Evolutionary conservation across 2,113 vertebrate genomes (phyloP), one percentile per base, ranked within the genome.

Genomic region (Burhinus bistriatus): DNA sequence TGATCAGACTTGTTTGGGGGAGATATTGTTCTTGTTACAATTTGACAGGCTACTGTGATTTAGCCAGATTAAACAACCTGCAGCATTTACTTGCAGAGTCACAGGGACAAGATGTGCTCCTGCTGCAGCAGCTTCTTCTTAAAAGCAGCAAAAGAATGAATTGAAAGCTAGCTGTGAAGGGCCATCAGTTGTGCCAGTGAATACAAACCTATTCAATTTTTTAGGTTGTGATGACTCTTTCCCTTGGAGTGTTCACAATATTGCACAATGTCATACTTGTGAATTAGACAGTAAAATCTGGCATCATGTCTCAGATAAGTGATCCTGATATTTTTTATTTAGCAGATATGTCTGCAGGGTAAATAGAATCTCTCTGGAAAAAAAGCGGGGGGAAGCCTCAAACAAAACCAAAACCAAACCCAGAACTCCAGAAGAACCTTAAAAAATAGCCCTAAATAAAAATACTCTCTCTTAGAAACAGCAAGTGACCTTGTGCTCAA

Each of bases 1-100:
- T 98, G 98, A 99, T 98, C 98, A 98, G 98, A 97, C 98, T 98
- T 98, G 98, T 98, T 98, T 98, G 90, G 94, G 92, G 97, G 98
- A 98, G 98, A 98, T 97, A 98, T 73, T 96, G 95, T 94, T 97
- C 90, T 91, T 98, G 95, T 98, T 98, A 97, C 91, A 98, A 97
- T 98, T 98, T 98, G 98, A 98, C 97, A 97, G 92, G 95, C 96
- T 96, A 94, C 95, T 98, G 96, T 97, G 97, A 98, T 95, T 98
- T 97, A 97, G 91, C 97, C 96, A 97, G 95, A 80, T 95, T 97
- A 97, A 97, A 98, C 96, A 98, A 97, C 97, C 89, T 98, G 90
- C 86, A 97, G 93, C 92, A 97, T 97, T 97, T 96, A 87, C 96
- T 97, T 96, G 86, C 12, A 72, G 91, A 95, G 78, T 95, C 88